Evolutionary conservation across 2,113 vertebrate species (phyloP).

Genomic region (Psophia crepitans): DNA sequence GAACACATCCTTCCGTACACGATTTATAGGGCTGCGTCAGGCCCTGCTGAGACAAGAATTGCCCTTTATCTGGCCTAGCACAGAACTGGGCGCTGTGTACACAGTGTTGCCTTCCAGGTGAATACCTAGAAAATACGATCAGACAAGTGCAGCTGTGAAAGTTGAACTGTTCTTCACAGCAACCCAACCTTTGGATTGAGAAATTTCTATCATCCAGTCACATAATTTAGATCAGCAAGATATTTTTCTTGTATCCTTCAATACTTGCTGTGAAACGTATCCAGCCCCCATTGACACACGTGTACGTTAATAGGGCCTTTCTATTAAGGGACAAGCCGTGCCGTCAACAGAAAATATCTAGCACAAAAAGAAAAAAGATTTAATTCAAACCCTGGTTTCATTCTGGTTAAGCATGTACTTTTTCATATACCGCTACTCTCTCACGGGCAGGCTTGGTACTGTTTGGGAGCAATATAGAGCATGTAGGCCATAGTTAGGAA

Average conservation of each 20-base stretch:
- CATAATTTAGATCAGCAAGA: neutral
- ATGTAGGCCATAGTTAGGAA: neutral
- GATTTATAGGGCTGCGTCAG: neutral
- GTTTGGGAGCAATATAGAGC: neutral
- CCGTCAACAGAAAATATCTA: neutral
- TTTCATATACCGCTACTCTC: neutral
- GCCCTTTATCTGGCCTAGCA: neutral
- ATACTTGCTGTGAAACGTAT: neutral
- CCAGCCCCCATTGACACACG: accelerated
- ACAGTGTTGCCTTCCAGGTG: neutral
- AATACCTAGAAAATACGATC: neutral
- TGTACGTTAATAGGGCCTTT: neutral
- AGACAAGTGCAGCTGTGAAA: neutral
- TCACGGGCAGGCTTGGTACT: neutral
- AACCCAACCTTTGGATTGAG: neutral
- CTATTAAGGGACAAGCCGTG: neutral
- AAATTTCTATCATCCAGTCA: neutral
- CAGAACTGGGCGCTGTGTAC: neutral
- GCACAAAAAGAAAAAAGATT: neutral
- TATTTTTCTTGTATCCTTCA: neutral
- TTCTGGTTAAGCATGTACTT: neutral
- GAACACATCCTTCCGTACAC: neutral
- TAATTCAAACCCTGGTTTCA: neutral
- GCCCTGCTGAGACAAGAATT: neutral
- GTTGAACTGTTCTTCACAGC: neutral